Percentiles rank a stretch among this genome's conserved stretches.
Evolutionary conservation across 2,888 invertebrate species (phyloP).

Genomic region (Diaprepes abbreviatus): DNA sequence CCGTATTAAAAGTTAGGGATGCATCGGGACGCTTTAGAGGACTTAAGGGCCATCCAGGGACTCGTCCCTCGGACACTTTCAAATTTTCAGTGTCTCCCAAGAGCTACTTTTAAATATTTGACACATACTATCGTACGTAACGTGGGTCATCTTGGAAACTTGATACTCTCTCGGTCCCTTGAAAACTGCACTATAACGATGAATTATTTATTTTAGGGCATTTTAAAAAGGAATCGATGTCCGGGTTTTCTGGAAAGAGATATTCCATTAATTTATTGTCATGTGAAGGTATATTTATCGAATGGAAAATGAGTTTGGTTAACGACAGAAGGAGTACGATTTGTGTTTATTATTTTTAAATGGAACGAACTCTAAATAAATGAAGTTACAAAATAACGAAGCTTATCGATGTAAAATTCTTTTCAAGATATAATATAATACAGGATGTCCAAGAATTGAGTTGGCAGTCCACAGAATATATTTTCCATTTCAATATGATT

Average conservation of each 20-base stretch:
- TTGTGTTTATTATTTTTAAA: no score
- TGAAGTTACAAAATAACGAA: no score
- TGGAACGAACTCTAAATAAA: no score
- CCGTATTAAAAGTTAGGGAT: constrained; percentile 54
- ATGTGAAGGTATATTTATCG: background rate
- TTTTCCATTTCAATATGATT: no score
- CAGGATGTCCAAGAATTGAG: no score
- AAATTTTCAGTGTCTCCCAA: constrained; percentile 67
- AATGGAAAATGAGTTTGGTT: no score
- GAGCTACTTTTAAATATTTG: constrained; percentile 69
- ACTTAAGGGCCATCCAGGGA: constrained; percentile 61
- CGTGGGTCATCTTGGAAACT: constrained; percentile 66
- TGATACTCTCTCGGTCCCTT: constrained; percentile 59
- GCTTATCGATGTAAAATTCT: no score
- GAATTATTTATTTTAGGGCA: constrained; percentile 50
- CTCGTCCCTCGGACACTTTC: constrained; percentile 68
- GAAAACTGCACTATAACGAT: constrained; percentile 39
- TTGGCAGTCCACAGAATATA: no score
- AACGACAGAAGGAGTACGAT: no score
- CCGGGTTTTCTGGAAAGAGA: constrained; percentile 54
- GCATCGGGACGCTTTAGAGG: constrained; percentile 52
- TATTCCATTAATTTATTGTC: constrained; percentile 38
- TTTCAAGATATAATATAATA: no score
- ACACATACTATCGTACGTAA: constrained; percentile 67
- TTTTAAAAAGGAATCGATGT: constrained; percentile 45